phyloP scores from a whole-genome alignment of 2,797 vertebrate genomes.

The Crax fasciolata region DNA sequence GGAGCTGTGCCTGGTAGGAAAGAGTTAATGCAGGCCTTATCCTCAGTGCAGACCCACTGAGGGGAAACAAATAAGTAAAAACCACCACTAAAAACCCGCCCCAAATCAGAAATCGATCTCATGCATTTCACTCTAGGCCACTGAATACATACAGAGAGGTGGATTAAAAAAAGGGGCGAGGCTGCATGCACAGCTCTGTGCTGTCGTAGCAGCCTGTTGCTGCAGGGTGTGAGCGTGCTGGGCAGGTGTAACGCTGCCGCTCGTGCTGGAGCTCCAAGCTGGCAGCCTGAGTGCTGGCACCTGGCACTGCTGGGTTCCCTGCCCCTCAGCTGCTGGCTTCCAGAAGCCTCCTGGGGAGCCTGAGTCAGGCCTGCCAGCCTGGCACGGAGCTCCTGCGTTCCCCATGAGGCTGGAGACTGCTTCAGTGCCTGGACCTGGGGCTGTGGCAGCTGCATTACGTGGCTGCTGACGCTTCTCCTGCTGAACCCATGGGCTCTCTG shows the following conservation, averaged over 20 bases:
- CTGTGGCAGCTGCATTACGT: neutral
- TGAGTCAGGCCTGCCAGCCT: neutral
- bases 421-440: neutral
- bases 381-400: accelerated
- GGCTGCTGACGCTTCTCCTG: neutral
- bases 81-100: neutral
- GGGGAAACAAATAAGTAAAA: neutral
- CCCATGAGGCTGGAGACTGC: neutral
- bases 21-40: neutral
- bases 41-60: neutral
- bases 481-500: neutral
- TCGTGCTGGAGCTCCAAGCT: too few species aligned
- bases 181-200: neutral
- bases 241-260: neutral
- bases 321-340: neutral
- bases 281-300: neutral
- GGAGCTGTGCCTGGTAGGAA: accelerated
- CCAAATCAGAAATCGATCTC: neutral
- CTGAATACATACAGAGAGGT: too few species aligned
- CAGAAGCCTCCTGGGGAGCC: neutral
- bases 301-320: neutral
- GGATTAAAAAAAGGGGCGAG: too few species aligned
- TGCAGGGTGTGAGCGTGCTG: neutral
- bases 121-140: neutral
- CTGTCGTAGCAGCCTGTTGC: neutral